These are phyloP conservation scores for Cyrtodaria siliqua DNA, from an alignment of 2,888 invertebrate species.

Conservation along the genomic window DNA sequence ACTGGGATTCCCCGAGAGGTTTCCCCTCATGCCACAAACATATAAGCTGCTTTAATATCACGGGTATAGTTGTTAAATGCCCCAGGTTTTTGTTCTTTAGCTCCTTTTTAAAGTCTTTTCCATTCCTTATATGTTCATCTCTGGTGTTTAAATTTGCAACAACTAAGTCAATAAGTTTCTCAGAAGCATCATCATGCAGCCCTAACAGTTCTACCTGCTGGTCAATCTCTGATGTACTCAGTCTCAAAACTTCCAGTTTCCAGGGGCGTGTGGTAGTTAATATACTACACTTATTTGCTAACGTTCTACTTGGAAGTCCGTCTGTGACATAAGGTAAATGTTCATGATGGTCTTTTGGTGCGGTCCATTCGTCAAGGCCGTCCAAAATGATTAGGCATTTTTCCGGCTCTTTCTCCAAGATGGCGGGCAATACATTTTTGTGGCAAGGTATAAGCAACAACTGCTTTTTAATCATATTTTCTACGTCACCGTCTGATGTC, in stretches of 20 bases:
- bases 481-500: too few relatives aligned
- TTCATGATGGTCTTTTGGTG: too few relatives aligned
- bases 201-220: slow-evolving; percentile 1
- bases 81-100: neutral
- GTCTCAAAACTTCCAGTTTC: slow-evolving; percentile 8
- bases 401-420: neutral
- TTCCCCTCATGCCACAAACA: slow-evolving; percentile 22
- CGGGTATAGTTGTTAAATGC: neutral
- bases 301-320: neutral
- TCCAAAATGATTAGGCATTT: slow-evolving; percentile 4
- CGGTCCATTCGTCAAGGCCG: too few relatives aligned
- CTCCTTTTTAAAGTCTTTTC: neutral
- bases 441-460: too few relatives aligned
- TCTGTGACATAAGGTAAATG: too few relatives aligned
- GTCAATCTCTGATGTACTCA: neutral
- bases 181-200: neutral
- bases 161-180: neutral
- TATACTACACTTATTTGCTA: too few relatives aligned
- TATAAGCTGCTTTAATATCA: slow-evolving; percentile 13
- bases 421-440: neutral
- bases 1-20: neutral
- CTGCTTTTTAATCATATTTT: too few relatives aligned
- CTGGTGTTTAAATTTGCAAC: neutral
- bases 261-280: neutral
- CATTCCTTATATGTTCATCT: neutral